Percentiles rank a stretch among this genome's conserved stretches.
These are phyloP conservation scores for Agrochola macilenta DNA, from an alignment of 2,888 invertebrate species.

Conservation along the genomic window DNA sequence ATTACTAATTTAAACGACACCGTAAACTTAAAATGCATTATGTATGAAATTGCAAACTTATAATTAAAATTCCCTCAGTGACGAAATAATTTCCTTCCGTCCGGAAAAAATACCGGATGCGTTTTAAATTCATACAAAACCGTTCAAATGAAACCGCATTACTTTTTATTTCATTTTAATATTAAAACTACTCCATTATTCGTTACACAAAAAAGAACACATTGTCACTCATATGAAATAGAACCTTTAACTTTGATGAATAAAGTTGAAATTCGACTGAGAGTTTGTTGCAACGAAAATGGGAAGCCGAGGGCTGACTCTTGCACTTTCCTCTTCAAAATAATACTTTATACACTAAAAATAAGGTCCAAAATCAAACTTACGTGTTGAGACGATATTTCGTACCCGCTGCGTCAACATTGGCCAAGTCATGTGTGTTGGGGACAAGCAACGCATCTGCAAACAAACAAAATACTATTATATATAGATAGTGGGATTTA, in stretches of 20 bases:
- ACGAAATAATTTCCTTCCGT: conserved; percentile 37
- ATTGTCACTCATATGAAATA: conserved; percentile 54
- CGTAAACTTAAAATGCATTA: conserved; percentile 19
- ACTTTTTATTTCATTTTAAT: conserved; percentile 77
- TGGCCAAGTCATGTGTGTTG: conserved; percentile 75
- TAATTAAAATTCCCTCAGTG: conserved; percentile 18
- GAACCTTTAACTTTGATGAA: conserved; percentile 42
- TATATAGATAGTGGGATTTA: conserved; percentile 55
- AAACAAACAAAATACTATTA: conserved; percentile 77
- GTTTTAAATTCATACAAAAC: conserved; percentile 70
- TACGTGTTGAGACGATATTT: conserved; percentile 71
- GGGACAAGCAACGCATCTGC: conserved; percentile 82
- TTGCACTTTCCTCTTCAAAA: conserved; percentile 36
- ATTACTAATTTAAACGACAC: conserved; percentile 4
- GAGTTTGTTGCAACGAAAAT: conserved; percentile 50
- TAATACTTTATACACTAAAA: conserved; percentile 14
- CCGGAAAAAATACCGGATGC: conserved; percentile 29
- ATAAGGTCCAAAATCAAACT: conserved; percentile 73
- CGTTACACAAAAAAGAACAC: conserved; percentile 50
- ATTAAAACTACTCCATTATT: conserved; percentile 72
- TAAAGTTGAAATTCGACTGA: conserved; percentile 68
- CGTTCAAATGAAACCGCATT: conserved; percentile 75
- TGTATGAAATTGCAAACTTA: background rate
- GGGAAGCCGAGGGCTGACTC: conserved; percentile 58
- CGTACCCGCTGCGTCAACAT: conserved; percentile 70